These are phyloP conservation scores for Ostrea edulis DNA, from an alignment of 1,140 invertebrate species.

Conservation along the genomic window DNA sequence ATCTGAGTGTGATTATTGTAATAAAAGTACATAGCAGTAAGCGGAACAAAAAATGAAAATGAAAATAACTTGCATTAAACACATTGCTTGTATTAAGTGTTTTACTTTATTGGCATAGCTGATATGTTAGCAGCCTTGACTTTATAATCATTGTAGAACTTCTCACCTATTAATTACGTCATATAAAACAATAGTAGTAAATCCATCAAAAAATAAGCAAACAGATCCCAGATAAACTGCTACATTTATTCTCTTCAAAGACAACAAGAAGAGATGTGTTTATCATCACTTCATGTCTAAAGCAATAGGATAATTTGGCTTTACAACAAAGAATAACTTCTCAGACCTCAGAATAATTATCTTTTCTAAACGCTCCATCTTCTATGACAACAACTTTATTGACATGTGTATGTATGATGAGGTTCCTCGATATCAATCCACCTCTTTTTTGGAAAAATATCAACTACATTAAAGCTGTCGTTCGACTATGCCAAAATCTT, in stretches of 20 bases:
- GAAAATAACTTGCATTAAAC: neutral
- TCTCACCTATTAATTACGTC: neutral
- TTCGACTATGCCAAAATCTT: neutral
- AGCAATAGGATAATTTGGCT: neutral
- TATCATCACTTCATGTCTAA: neutral
- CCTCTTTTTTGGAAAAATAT: slow-evolving; percentile 12
- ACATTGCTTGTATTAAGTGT: too few species aligned
- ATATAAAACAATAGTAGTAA: neutral
- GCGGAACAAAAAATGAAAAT: neutral
- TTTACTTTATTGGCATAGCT: too few species aligned
- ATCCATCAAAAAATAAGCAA: neutral
- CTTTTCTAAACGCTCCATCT: neutral
- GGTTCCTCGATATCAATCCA: neutral
- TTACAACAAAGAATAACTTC: neutral
- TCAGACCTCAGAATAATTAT: too few species aligned
- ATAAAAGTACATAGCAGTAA: neutral
- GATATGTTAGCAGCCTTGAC: neutral
- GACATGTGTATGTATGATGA: neutral
- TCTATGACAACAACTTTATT: neutral
- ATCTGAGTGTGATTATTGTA: neutral
- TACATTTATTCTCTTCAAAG: slow-evolving; percentile 6
- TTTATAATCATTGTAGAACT: neutral
- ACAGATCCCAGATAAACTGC: neutral
- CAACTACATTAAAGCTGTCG: neutral
- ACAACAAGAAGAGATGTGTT: neutral